Evolutionary conservation across 2,113 vertebrate genomes (phyloP).

Genomic region (Echinops telfairi): DNA sequence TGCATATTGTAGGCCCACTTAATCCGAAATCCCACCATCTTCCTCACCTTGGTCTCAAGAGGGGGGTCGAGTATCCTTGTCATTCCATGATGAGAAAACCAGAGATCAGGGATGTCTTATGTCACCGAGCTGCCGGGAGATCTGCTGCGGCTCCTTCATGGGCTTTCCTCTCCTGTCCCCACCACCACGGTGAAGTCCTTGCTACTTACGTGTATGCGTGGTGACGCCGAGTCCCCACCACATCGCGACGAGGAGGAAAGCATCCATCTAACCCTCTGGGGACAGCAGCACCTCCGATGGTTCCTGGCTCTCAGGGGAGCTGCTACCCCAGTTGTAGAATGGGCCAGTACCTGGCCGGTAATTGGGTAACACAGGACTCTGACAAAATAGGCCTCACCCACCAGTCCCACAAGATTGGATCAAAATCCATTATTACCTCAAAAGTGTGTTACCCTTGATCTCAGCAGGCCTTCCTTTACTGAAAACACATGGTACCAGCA

Average conservation of each 20-base stretch:
- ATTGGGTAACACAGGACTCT: neutral
- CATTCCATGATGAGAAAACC: neutral
- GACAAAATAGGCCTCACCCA: neutral
- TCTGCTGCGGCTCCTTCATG: neutral
- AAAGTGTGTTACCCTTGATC: neutral
- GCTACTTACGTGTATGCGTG: neutral
- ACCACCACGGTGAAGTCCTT: neutral
- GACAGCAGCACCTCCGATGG: neutral
- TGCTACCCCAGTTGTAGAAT: neutral
- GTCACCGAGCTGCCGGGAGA: neutral
- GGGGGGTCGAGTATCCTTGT: neutral
- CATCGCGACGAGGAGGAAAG: constrained; percentile 11
- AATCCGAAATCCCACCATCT: accelerated
- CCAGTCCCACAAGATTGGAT: neutral
- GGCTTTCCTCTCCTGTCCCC: neutral
- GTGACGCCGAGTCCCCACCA: neutral
- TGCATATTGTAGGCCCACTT: neutral
- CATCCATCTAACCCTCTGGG: neutral
- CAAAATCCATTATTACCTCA: neutral
- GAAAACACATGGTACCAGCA: neutral
- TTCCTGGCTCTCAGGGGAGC: neutral
- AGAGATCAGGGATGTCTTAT: neutral
- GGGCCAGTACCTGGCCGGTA: neutral
- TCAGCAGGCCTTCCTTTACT: neutral
- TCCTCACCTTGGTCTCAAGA: neutral